Percentiles rank a stretch among this genome's conserved stretches.
Evolutionary conservation across 2,888 invertebrate species (phyloP).

Genomic region (Petrolisthes cinctipes): DNA sequence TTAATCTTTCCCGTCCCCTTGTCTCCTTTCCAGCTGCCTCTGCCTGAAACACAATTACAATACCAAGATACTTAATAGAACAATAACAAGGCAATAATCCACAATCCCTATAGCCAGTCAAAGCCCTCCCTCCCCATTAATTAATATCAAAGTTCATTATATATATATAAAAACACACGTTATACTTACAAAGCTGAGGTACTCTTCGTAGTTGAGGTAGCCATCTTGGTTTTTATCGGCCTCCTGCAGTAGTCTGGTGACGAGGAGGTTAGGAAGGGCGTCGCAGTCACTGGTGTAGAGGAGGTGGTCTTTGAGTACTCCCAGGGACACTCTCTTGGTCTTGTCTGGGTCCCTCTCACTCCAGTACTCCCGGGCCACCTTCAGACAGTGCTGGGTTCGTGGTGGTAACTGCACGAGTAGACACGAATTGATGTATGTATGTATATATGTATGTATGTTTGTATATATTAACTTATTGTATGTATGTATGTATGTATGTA

Average conservation of each 20-base stretch:
- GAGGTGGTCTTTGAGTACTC: constrained; percentile 28
- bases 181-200: constrained; percentile 40
- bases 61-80: neutral
- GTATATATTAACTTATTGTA: constrained; percentile 4
- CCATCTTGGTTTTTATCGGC: constrained; percentile 56
- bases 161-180: neutral
- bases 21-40: constrained; percentile 18
- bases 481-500: constrained; percentile 20
- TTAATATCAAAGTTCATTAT: neutral
- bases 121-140: neutral
- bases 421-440: neutral
- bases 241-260: constrained; percentile 40
- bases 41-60: constrained; percentile 3
- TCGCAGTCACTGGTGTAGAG: constrained; percentile 42
- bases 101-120: neutral
- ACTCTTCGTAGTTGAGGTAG: constrained; percentile 50
- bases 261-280: constrained; percentile 37
- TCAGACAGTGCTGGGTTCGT: neutral
- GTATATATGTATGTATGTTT: constrained; percentile 8
- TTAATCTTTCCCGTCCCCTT: neutral
- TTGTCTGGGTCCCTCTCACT: constrained; percentile 14
- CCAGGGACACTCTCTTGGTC: constrained; percentile 22
- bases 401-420: constrained; percentile 6
- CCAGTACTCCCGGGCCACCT: constrained; percentile 46
- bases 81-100: too few relatives aligned